These are phyloP conservation scores for Eilema sororculum DNA, from an alignment of 2,888 invertebrate species.

Conservation along the genomic window DNA sequence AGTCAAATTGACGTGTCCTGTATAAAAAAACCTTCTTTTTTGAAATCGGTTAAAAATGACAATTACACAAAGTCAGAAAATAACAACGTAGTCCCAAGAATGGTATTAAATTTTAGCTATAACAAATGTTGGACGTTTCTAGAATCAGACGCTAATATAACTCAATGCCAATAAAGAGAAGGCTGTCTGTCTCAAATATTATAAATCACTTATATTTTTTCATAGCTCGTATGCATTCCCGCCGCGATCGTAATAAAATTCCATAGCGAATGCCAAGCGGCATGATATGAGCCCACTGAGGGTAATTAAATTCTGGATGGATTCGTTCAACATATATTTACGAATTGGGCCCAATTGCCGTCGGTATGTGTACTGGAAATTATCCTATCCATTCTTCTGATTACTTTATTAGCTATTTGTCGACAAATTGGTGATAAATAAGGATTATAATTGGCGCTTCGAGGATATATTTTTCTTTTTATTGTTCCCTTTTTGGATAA, in stretches of 20 bases:
- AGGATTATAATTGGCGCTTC: not conserved
- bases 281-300: constrained; percentile 46
- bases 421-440: constrained; percentile 7
- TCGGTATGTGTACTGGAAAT: constrained; percentile 27
- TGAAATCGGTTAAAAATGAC: too few relatives aligned
- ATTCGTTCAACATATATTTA: constrained; percentile 45
- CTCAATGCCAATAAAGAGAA: not conserved
- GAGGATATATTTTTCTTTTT: not conserved
- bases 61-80: not conserved
- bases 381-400: constrained; percentile 15
- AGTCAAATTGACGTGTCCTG: too few relatives aligned
- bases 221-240: constrained; percentile 31
- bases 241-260: constrained; percentile 56
- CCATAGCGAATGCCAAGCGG: constrained; percentile 50
- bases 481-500: not conserved
- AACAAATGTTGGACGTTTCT: not conserved
- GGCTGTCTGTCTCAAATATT: constrained; percentile 22
- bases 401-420: constrained; percentile 28
- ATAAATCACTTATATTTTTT: constrained; percentile 38
- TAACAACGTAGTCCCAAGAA: not conserved
- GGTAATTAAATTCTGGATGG: constrained; percentile 64
- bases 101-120: not conserved
- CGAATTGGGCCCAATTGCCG: constrained; percentile 47
- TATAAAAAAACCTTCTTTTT: too few relatives aligned
- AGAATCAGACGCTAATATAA: not conserved